Percentiles rank a stretch among this genome's conserved stretches.
Evolutionary conservation across 1,140 invertebrate genomes (phyloP).

Genomic region (Sminthurinus signatus): DNA sequence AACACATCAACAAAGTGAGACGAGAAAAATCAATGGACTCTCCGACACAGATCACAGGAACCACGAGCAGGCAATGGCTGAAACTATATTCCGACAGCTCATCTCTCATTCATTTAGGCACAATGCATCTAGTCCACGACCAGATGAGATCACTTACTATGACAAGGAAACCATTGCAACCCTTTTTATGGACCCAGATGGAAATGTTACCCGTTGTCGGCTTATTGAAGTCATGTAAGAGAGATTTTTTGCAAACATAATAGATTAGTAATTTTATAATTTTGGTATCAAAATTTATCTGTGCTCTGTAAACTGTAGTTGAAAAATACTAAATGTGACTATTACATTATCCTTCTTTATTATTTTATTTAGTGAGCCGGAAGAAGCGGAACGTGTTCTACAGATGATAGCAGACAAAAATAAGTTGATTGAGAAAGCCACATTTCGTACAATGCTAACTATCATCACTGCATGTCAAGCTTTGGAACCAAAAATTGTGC

Average conservation of each 20-base stretch:
- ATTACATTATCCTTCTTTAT: not conserved
- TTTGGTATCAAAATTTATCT: too few species aligned
- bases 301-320: too few species aligned
- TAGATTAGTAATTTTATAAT: too few species aligned
- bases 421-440: slow-evolving; percentile 33
- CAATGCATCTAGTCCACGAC: slow-evolving; percentile 36
- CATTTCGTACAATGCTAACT: slow-evolving; percentile 35
- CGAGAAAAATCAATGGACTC: not conserved
- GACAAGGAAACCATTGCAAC: slow-evolving; percentile 73
- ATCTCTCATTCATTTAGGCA: not conserved
- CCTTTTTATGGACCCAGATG: slow-evolving; percentile 60
- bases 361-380: slow-evolving; percentile 20
- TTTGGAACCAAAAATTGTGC: slow-evolving; percentile 46
- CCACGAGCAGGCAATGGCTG: not conserved
- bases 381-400: slow-evolving; percentile 21
- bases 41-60: slow-evolving; percentile 1
- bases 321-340: not conserved
- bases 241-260: too few species aligned
- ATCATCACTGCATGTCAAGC: slow-evolving; percentile 41
- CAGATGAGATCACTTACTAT: slow-evolving; percentile 61
- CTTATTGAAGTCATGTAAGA: slow-evolving; percentile 78
- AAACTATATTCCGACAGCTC: not conserved
- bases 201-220: slow-evolving; percentile 63
- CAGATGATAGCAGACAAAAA: slow-evolving; percentile 22
- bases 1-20: not conserved